Base-by-base conservation (phyloP, 2,113 vertebrate species). In the Callipepla squamata region DNA sequence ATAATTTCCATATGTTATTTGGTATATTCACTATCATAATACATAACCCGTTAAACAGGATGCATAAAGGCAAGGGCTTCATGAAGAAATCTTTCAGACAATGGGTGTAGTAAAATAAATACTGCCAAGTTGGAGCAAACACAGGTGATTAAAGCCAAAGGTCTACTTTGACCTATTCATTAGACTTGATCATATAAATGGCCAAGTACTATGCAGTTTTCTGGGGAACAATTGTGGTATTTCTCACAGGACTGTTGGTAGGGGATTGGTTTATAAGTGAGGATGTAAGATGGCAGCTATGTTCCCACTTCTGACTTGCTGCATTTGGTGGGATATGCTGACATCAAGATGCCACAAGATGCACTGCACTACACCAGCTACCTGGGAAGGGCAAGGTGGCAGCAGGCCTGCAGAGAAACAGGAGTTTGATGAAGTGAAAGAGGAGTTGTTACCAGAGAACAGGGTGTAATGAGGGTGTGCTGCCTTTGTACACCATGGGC, bases 321-420 rank as follows among this genome's bases (percentile, higher is more conserved):
- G 45, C 51, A 55, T 10, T 20, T 34, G 28, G 47, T 47, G 50
- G 67, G 28, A 62, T 25, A 87, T 2, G 14, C 0, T 1, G 50
- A 42, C 20, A 57, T 34, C 19, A 28, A 34, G 21, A 34, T 34
- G n/a, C 36, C 36, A 38, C 23, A 26, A 38, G 22, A 61, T 38
- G 23, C 21, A 36, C 34, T 38, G 55, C 0, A 1, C 30, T 69
- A 17, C 34, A 48, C 34, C 26, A 45, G 4, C 19, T 70, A 30
- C 53, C 0, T 3, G 36, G 36, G 30, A 69, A n/a, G 0, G 13
- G 30, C 0, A 2, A 68, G 48, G 62, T 10, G 66, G 6, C 20
- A 1, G 0, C 47, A 73, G 47, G 23, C 47, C 42, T 81, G 69
- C 26, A 42, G 58, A 38, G 20, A 76, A 17, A 32, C 20, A 72